These are phyloP conservation scores for Phaethornis superciliosus DNA, from an alignment of 2,113 vertebrate species.

Conservation along the genomic window DNA sequence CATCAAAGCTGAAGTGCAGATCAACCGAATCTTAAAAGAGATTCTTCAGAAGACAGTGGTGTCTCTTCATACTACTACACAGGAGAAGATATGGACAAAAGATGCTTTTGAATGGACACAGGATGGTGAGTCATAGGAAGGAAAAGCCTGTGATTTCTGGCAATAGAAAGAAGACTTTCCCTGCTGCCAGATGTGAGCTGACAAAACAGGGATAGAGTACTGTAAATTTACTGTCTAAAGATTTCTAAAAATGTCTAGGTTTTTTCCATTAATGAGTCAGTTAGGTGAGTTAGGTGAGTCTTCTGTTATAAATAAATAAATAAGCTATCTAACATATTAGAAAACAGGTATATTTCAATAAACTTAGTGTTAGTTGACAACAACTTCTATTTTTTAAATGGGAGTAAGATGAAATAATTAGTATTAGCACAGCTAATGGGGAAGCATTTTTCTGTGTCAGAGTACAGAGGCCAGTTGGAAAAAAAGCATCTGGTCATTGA, in stretches of 20 bases:
- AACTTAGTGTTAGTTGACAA: neutral
- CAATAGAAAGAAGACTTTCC: neutral
- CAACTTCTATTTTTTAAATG: neutral
- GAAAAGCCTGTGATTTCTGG: neutral
- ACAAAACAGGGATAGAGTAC: neutral
- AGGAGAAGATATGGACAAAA: neutral
- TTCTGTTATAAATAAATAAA: neutral
- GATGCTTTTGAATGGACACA: neutral
- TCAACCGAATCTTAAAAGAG: neutral
- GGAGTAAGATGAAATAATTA: neutral
- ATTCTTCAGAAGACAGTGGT: neutral
- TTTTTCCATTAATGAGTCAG: neutral
- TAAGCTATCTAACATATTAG: neutral
- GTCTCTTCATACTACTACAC: neutral
- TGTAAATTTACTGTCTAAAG: neutral
- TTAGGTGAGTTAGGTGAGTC: neutral
- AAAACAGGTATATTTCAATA: neutral
- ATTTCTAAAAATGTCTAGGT: neutral
- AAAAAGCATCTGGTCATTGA: neutral
- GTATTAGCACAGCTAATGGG: neutral
- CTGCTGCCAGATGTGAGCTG: neutral
- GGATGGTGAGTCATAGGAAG: neutral
- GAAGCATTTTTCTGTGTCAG: neutral
- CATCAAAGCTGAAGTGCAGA: neutral
- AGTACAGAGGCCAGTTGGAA: neutral